Evolutionary conservation across 2,888 invertebrate species (phyloP).

Genomic region (Luffia ferchaultella): DNA sequence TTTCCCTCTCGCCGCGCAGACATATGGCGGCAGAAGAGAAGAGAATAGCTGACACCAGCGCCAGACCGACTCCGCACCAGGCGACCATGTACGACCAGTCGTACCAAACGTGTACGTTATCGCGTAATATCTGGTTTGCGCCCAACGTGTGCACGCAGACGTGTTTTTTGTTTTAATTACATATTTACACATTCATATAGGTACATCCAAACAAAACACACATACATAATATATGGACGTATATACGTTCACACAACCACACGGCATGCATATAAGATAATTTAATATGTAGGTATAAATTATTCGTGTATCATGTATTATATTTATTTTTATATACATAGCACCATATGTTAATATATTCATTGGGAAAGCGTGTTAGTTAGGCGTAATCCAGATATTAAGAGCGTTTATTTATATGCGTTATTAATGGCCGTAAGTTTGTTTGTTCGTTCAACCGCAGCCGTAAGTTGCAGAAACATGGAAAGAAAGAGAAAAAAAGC

Average conservation of each 20-base stretch:
- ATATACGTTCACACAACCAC: not conserved
- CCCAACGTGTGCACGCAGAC: not conserved
- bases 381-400: constrained; percentile 61
- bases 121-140: constrained; percentile 83
- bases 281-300: not conserved
- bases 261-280: not conserved
- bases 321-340: constrained; percentile 3
- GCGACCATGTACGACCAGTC: constrained; percentile 98
- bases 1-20: constrained; percentile 91
- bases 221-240: not conserved
- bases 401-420: constrained; percentile 39
- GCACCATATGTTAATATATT: constrained; percentile 5
- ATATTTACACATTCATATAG: not conserved
- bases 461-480: constrained; percentile 46
- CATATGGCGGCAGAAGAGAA: constrained; percentile 95
- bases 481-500: constrained; percentile 66
- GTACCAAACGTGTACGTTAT: constrained; percentile 86
- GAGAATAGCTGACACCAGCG: constrained; percentile 89
- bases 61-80: constrained; percentile 95
- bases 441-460: not conserved
- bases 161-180: not conserved
- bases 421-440: constrained; percentile 35
- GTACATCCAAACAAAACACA: no score
- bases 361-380: constrained; percentile 52
- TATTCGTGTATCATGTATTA: not conserved